These are phyloP conservation scores for Crotophaga sulcirostris DNA, from an alignment of 2,113 vertebrate genomes.

Conservation along the genomic window DNA sequence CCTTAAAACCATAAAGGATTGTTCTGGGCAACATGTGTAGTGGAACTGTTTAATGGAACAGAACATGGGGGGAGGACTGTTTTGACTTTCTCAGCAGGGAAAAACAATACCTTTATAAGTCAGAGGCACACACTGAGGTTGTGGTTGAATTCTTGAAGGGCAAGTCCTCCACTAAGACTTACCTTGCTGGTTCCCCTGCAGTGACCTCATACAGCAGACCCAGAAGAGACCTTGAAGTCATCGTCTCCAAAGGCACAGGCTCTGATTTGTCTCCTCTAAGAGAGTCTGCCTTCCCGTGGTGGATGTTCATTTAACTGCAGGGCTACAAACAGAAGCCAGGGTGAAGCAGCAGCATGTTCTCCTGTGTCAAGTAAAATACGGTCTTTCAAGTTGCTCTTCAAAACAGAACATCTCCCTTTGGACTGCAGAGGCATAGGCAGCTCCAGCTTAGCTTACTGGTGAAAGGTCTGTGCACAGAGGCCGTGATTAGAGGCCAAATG, in stretches of 20 bases:
- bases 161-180: not conserved
- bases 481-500: not conserved
- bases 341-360: not conserved
- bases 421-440: not conserved
- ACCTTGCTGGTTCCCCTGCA: not conserved
- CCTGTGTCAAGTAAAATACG: not conserved
- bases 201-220: not conserved
- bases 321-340: not conserved
- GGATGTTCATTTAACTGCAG: not conserved
- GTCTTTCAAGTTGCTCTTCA: not conserved
- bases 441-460: not conserved
- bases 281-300: accelerated
- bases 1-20: not conserved
- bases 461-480: not conserved
- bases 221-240: not conserved
- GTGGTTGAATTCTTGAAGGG: not conserved
- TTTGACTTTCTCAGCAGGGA: not conserved
- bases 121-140: not conserved
- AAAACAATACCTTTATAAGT: not conserved
- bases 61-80: not conserved
- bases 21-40: not conserved
- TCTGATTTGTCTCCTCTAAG: not conserved
- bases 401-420: not conserved
- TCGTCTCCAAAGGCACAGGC: not conserved
- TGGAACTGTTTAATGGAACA: not conserved